Evolutionary conservation across 2,888 invertebrate species (phyloP).

Genomic region (Oxytorus armatus): DNA sequence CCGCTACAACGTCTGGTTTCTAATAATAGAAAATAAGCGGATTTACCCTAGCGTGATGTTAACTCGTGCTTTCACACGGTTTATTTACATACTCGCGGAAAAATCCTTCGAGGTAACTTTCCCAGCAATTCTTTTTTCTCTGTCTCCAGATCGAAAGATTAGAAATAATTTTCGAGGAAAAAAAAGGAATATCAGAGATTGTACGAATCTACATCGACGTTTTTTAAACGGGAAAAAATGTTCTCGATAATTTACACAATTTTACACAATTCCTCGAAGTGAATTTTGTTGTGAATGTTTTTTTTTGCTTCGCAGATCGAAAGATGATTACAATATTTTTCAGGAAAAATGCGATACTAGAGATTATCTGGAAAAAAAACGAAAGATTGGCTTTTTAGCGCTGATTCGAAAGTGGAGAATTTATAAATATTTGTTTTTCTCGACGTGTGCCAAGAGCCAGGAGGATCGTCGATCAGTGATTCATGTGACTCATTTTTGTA

Average conservation of each 20-base stretch:
- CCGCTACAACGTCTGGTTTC: conserved; percentile 28
- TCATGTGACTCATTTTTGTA: conserved; percentile 63
- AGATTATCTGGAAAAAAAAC: no score
- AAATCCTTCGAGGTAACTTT: conserved; percentile 26
- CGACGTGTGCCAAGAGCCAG: conserved; percentile 11
- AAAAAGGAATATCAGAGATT: no score
- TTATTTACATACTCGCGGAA: conserved; percentile 43
- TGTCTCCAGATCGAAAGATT: background rate
- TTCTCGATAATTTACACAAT: no score
- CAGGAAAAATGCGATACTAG: no score
- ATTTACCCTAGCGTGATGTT: conserved; percentile 46
- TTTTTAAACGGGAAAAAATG: no score
- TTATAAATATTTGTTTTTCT: background rate
- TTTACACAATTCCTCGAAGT: no score
- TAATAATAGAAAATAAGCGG: conserved; percentile 57
- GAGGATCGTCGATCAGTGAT: conserved; percentile 50
- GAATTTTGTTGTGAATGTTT: background rate
- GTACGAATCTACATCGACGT: no score
- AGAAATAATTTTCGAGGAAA: no score
- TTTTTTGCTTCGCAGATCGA: background rate
- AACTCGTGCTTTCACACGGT: conserved; percentile 45
- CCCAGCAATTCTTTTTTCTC: background rate
- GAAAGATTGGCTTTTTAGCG: background rate
- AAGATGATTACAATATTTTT: background rate
- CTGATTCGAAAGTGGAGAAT: background rate